Conservation (phyloP, 2,888 invertebrate species). For the Poecilobothrus nobilitatus region DNA sequence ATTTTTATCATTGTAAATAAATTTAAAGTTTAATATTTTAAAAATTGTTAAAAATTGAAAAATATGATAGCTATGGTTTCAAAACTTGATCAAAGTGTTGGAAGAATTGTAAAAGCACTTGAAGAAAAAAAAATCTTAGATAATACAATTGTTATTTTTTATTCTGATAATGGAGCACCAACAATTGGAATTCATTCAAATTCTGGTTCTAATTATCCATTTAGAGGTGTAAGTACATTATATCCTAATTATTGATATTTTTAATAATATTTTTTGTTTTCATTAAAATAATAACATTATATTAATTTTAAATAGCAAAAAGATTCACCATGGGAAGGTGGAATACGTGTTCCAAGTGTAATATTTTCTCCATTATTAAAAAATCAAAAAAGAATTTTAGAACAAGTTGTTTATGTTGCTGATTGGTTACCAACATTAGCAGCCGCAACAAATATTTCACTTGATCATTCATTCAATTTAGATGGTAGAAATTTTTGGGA, state of each 20-base stretch:
- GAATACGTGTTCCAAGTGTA: constrained; percentile 64
- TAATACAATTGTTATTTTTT: constrained; percentile 75
- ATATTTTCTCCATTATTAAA: constrained; percentile 60
- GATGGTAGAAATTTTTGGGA: constrained; percentile 66
- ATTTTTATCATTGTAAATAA: no score
- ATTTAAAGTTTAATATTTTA: background rate
- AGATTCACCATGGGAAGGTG: constrained; percentile 77
- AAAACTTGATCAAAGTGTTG: constrained; percentile 76
- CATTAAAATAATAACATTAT: background rate
- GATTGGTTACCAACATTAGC: constrained; percentile 75
- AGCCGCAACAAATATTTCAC: constrained; percentile 31
- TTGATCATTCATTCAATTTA: constrained; percentile 36
- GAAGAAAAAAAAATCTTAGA: constrained; percentile 59
- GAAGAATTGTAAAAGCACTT: constrained; percentile 62
- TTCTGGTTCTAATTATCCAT: constrained; percentile 68
- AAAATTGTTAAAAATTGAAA: constrained; percentile 28
- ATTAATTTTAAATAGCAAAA: constrained; percentile 58
- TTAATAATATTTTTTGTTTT: no score
- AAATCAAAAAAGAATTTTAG: constrained; percentile 49
- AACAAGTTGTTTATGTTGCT: constrained; percentile 64
- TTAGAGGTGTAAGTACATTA: constrained; percentile 58
- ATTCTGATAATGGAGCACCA: constrained; percentile 82
- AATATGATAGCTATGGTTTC: constrained; percentile 76
- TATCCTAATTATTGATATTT: background rate
- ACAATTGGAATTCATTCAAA: constrained; percentile 61